Base-by-base conservation (phyloP, 2,888 invertebrate species). In the Tetranychus piercei region DNA sequence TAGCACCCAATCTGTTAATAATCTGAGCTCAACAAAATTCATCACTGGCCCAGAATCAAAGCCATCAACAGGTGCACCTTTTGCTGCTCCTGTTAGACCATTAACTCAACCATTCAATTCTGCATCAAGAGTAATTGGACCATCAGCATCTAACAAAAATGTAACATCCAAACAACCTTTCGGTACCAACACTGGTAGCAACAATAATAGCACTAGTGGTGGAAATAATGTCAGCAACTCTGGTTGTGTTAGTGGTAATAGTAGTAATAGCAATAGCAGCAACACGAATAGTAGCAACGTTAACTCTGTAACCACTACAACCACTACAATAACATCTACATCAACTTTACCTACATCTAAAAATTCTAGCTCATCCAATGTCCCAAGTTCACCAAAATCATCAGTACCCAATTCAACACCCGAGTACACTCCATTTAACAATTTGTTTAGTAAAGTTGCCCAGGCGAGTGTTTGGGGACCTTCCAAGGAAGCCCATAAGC, bases 361-460 rank as follows among this genome's bases (percentile, higher is more conserved):
- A 22, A 55, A 6, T 45, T 23, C 55, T 11, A 64, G 20, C n/a
- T 44, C 72, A 20, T 45, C 20, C 8, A 20, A 44, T n/a, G n/a
- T 45, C 15, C 11, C 44, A 22, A n/a, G 23, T 22, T 23, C 45
- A 55, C 15, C 72, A 22, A 9, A 71, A 71, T 43, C 71, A 44
- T n/a, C 43, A 44, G 2, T 18, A 71, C 8, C 71, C 23, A 64
- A 9, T 44, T 23, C 73, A 22, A 55, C 73, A 23, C 64, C 73
- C 9, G 64, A 92, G 80, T 94, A 93, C 83, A 91, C 92, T 0
- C 86, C 94, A 78, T 94, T 94, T 83, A 90, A 91, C 81, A 91
- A 91, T 81, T 84, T 85, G 1, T 88, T 88, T 80, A 86, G 87
- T 70, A 87, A 87, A 83, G 86, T 87, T 73, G 86, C 87, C 69